phyloP scores from a whole-genome alignment of 2,888 invertebrate species.

The Epinotia ramella region DNA sequence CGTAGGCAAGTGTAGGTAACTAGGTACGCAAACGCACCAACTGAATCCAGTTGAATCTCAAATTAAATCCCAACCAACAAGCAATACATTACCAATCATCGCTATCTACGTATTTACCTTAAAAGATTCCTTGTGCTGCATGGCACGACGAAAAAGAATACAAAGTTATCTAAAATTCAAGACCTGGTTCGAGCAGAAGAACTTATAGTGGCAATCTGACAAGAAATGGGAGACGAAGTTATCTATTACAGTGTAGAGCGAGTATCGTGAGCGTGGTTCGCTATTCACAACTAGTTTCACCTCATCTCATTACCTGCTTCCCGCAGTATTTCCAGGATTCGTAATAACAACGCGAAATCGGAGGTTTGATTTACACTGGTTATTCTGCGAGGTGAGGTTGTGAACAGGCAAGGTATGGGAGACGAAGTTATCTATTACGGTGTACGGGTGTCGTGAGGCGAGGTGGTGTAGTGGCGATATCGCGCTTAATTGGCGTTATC shows the following conservation, averaged over 20 bases:
- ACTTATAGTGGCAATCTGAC: slow-evolving; percentile 24
- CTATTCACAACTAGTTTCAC: slow-evolving; percentile 1
- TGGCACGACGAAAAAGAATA: background rate
- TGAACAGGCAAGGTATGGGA: background rate
- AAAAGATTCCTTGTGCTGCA: background rate
- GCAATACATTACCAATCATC: no score
- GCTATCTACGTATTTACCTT: background rate
- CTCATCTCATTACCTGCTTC: background rate
- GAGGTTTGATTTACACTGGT: background rate
- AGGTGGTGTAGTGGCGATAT: slow-evolving; percentile 50
- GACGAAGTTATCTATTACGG: slow-evolving; percentile 29
- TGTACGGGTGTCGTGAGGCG: slow-evolving; percentile 42
- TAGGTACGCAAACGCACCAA: no score
- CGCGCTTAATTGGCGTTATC: slow-evolving; percentile 62
- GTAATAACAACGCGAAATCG: background rate
- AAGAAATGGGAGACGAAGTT: slow-evolving; percentile 14
- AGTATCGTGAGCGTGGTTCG: slow-evolving; percentile 24
- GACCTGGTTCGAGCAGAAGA: background rate
- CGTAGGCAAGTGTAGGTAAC: no score
- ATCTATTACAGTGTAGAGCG: slow-evolving; percentile 26
- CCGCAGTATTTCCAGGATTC: background rate
- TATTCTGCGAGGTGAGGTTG: background rate
- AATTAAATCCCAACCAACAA: no score
- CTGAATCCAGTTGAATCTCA: no score
- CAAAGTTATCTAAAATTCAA: slow-evolving; percentile 12